Base-by-base conservation (phyloP, 1,140 invertebrate genomes). In the Hyles euphorbiae region DNA sequence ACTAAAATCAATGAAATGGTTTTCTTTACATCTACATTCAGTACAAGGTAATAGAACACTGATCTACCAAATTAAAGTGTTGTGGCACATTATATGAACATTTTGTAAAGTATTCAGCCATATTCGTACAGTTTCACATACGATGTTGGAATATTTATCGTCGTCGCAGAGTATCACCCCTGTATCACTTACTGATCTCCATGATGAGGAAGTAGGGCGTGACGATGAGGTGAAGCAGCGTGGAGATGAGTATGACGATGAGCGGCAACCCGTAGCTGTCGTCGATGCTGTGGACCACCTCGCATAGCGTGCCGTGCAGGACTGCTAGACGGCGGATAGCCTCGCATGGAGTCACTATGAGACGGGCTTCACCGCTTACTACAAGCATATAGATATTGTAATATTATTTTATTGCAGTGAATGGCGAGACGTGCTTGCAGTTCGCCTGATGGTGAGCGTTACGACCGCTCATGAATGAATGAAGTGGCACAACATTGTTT, bases 191-290 rank as follows among this genome's bases (percentile, higher is more conserved):
- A 89, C 88, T 86, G 22, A 92, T 81, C 71, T 94, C 93, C 72
- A 93, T 87, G 51, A 94, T 92, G 1, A 94, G 80, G 72, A 94
- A 94, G 72, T 94, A 94, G 0, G 93, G 92, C 0, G 94, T 94
- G 10, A 94, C 93, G 11, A 94, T 92, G 10, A 94, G 77, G 67
- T 94, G 94, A 60, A 94, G 85, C 40, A 94, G 72, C 46, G 93
- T 93, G 1, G 93, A 93, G 10, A 94, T 88, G 3, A 93, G 87
- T 6, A 93, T 91, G 1, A 92, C 87, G 1, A 94, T 77, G 33
- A 93, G 87, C 0, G 92, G 90, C 0, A 92, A 66, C 0, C 93
- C 92, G 66, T 91, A 94, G 69, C 82, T 84, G 55, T 68, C 66
- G 58, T 88, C 84, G 3, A 89, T 72, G 22, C 78, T 67, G 40